A percentile compares a stretch with the other conserved stretches of the same genome.
Evolutionary conservation across 2,113 vertebrate species (phyloP).

Genomic region (Cygnus atratus): DNA sequence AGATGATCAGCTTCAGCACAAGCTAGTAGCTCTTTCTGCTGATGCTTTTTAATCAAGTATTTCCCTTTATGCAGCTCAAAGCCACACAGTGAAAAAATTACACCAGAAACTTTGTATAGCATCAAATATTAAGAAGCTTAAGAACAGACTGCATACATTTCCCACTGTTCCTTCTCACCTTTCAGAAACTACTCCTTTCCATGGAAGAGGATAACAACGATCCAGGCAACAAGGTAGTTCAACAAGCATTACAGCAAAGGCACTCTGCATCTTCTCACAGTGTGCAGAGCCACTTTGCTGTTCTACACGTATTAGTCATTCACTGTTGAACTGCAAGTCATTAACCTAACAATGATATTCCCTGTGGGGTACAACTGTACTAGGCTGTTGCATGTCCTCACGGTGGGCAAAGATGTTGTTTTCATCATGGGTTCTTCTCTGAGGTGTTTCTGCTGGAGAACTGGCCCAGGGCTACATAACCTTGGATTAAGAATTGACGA

Average conservation of each 20-base stretch:
- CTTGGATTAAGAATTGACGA: neutral
- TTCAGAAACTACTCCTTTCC: neutral
- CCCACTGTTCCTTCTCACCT: neutral
- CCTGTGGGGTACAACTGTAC: neutral
- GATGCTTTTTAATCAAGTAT: neutral
- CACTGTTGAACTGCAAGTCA: neutral
- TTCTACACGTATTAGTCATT: neutral
- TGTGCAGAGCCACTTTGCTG: neutral
- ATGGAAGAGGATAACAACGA: neutral
- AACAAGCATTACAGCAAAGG: neutral
- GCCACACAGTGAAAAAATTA: neutral
- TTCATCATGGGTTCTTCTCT: neutral
- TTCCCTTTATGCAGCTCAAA: neutral
- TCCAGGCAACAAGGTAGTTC: conserved; percentile 16
- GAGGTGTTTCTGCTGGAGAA: neutral
- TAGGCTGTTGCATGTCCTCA: neutral
- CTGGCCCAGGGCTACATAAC: neutral
- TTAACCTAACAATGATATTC: neutral
- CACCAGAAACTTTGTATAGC: neutral
- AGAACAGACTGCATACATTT: neutral
- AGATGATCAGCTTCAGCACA: neutral
- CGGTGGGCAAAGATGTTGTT: neutral
- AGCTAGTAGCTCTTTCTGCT: neutral
- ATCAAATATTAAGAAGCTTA: neutral
- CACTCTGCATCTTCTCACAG: neutral